phyloP scores from a whole-genome alignment of 2,888 invertebrate genomes.

The Pterostichus niger region DNA sequence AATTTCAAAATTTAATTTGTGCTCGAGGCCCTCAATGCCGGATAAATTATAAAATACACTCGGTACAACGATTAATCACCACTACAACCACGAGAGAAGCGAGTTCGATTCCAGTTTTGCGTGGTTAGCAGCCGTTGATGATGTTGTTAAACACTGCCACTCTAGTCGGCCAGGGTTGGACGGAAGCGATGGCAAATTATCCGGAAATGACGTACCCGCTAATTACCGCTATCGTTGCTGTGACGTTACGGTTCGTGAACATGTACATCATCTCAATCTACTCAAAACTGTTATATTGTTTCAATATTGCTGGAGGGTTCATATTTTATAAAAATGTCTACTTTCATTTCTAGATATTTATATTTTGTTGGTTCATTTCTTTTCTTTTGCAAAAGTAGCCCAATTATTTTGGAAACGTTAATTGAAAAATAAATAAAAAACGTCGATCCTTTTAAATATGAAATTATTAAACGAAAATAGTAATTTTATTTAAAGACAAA shows the following conservation, averaged over 20 bases:
- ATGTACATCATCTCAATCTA: background rate
- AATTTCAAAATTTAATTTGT: conserved; percentile 31
- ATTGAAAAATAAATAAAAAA: no score
- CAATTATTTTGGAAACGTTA: no score
- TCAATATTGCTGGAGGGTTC: no score
- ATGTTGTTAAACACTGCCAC: conserved; percentile 29
- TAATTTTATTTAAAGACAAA: no score
- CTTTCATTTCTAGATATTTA: no score
- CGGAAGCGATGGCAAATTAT: conserved; percentile 32
- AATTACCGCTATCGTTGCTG: conserved; percentile 29
- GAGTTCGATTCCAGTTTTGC: conserved; percentile 12
- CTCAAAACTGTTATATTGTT: no score
- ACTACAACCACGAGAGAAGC: background rate
- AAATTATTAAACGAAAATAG: no score
- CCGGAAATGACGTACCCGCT: conserved; percentile 41
- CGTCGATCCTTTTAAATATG: no score
- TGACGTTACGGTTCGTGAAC: conserved; percentile 23
- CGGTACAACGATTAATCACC: conserved; percentile 41
- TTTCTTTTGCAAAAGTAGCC: no score
- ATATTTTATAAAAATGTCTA: no score
- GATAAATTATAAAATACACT: conserved; percentile 54
- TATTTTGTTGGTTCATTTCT: no score
- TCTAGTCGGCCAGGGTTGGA: background rate
- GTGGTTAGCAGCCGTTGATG: background rate
- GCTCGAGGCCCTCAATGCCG: background rate